Evolutionary conservation across 2,797 vertebrate genomes (phyloP), one percentile per base, ranked within the genome.

Genomic region (Microcaecilia unicolor): DNA sequence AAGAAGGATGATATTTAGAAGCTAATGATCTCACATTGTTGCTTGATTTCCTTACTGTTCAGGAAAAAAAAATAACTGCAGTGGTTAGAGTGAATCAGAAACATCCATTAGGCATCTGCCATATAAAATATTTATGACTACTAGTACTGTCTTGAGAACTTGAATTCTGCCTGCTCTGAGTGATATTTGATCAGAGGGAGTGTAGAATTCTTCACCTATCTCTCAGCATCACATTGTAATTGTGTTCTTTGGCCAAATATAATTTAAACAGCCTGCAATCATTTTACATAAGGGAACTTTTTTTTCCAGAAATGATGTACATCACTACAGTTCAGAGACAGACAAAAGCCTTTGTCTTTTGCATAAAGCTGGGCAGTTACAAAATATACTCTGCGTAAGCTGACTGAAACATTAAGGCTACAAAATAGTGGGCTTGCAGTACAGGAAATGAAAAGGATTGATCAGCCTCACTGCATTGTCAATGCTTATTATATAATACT

Each of bases 81-180:
- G 44, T 39, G 6, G 30, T 30, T 27, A 31, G 18, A 31, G 24
- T 31, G 48, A 57, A 54, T 38, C 50, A 35, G 17, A 49, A 28
- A 32, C 22, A 38, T 32, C 50, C 52, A 55, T 63, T 69, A 55
- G 38, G 36, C 23, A 19, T 22, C 38, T 27, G 14, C 18, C 30
- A 51, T 36, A 66, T 59, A 55, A 59, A 69, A 49, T 56, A 55
- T 65, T 58, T 54, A 58, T 48, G 41, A 57, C 19, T 34, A 33
- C 41, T 36, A 46, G n/a, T 29, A 59, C 23, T 56, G 27, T 12
- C 44, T 51, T 44, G 41, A 17, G 31, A 69, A 44, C 28, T 56
- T 41, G 22, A 57, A 48, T 47, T 70, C 49, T 61, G 7, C 25
- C 54, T 25, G 61, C 25, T 65, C 6, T 8, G 21, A 45, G 25